These are phyloP conservation scores for Pteropus alecto DNA, from an alignment of 2,113 vertebrate species.

Conservation along the genomic window DNA sequence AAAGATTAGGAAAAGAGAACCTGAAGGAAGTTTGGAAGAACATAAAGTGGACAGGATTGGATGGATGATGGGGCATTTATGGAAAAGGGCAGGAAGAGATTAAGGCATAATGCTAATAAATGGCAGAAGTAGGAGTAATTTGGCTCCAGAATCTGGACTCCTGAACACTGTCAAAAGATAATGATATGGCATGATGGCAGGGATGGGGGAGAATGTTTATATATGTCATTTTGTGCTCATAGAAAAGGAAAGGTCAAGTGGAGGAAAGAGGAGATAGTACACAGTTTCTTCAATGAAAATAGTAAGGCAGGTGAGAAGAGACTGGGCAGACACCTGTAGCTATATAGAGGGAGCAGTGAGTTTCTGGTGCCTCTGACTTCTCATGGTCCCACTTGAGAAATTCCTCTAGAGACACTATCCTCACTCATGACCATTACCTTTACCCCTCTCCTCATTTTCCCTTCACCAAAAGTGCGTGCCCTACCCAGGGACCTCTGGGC, in stretches of 20 bases:
- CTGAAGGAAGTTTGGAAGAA: not conserved
- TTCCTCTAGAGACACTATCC: not conserved
- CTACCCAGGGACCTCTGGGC: not conserved
- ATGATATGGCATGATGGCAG: not conserved
- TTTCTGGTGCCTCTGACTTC: not conserved
- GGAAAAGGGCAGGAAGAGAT: not conserved
- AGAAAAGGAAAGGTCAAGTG: conserved; percentile 9
- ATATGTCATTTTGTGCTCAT: conserved; percentile 8
- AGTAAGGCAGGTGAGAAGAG: not conserved
- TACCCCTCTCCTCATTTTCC: not conserved
- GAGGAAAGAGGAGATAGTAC: not conserved
- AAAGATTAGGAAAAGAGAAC: not conserved
- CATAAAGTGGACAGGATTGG: not conserved
- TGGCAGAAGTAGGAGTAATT: not conserved
- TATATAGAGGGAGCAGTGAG: not conserved
- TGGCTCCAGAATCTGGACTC: not conserved
- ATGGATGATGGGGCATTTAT: not conserved
- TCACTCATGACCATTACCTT: not conserved
- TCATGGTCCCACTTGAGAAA: not conserved
- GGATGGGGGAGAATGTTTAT: not conserved
- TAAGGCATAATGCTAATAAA: not conserved
- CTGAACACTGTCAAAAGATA: not conserved
- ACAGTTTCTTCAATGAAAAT: conserved; percentile 7
- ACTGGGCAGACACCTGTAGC: not conserved
- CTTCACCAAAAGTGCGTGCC: not conserved